Evolutionary conservation across 2,113 vertebrate species (phyloP), one percentile per base, ranked within the genome.

Genomic region (Poecile atricapillus): DNA sequence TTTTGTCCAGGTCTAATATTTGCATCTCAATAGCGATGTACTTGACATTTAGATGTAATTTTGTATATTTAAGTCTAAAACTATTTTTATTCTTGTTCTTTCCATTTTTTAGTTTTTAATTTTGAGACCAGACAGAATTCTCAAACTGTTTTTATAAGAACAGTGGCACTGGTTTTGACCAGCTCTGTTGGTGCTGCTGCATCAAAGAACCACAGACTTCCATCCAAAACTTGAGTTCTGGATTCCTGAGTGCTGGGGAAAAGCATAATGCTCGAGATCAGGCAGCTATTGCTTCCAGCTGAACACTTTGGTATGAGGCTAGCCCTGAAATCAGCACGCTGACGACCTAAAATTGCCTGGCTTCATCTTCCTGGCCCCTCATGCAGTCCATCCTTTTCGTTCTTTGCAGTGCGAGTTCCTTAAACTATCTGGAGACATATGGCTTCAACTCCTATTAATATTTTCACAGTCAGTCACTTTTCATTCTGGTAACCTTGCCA

Each of bases 401-500:
- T 56, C 73, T 74, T 62, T 76, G 28, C 22, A 53, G 6, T 4
- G 27, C 0, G 1, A 14, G 11, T 27, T 81, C 81, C 62, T 88
- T 83, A 76, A 76, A 68, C 75, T 67, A 3, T 37, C 73, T 65
- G 62, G 59, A 86, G 59, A 52, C 19, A 43, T 31, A 43, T 11
- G 20, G 78, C 56, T 87, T 77, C 80, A 82, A 44, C 23, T 86
- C 50, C 62, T 92, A 16, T 82, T 90, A 44, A 16, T 88, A 82
- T 39, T 56, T 85, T 55, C 76, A 64, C 53, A 79, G 53, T 53
- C 78, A 65, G 55, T 91, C 87, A 65, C 83, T 95, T 90, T 93
- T 89, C 75, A 87, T 89, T 92, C 59, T 71, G 74, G 53, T 88
- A 82, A 95, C 76, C 76, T 96, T 96, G 56, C 75, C 93, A 89